Base-by-base conservation (phyloP, 2,113 vertebrate genomes). In the Rallus limicola region DNA sequence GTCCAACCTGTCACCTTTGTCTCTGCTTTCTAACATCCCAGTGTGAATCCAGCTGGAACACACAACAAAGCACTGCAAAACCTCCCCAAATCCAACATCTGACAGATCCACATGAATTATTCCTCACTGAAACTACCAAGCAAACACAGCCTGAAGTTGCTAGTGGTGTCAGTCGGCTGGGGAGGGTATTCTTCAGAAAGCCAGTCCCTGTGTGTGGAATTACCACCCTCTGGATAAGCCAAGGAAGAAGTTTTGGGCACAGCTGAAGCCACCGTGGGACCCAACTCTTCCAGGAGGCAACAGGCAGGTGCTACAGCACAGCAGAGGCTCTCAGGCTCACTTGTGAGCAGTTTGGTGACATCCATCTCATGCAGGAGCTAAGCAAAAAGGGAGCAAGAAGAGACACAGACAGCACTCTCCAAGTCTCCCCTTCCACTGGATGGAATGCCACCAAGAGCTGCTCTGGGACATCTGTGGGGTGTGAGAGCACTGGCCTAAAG, bases 181-280 rank as follows among this genome's bases (percentile, higher is more conserved):
- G 48, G 42, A 56, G 0, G 3, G 26, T 24, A 5, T n/a, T 60
- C 59, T 72, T n/a, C 33, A 62, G 60, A 42, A 62, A 62, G 53
- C 23, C 4, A 3, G 7, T 19, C 29, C 2, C 1, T 9, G 24
- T 11, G 4, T 0, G 11, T 0, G 1, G n/a, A 34, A 63, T 28
- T 34, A 48, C 10, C 46, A 2, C 31, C 5, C n/a, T 23, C 44
- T 16, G 20, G 55, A 26, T 19, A 40, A 34, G 29, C 46, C 16
- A 36, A 25, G 50, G 58, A 38, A 34, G 56, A 70, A 48, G 13
- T 25, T 13, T 2, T 8, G 13, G 71, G 70, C 58, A 78, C 34
- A 24, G 13, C 36, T 23, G 26, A 59, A 52, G 67, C 59, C 44
- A 52, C 23, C 44, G 40, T 38, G 24, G 36, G 38, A 6, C 50